Evolutionary conservation across 2,888 invertebrate genomes (phyloP), one percentile per base, ranked within the genome.

Genomic region (Silvanus unidentatus): DNA sequence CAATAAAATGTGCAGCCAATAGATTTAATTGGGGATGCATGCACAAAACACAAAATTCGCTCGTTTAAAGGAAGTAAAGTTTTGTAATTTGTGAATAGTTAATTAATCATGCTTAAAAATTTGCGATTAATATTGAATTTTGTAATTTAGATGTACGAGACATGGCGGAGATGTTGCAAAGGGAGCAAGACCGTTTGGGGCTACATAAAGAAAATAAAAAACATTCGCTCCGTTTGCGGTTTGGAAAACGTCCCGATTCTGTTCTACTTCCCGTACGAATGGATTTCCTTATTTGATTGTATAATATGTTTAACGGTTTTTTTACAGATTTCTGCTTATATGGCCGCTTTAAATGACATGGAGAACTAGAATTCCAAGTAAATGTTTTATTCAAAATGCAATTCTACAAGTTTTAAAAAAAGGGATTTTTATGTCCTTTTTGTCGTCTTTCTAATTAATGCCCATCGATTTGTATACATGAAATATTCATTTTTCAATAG

Each of bases 191-290:
- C 35, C 79, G 80, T 14, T 80, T 78, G 45, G 70, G 65, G 2
- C 79, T 79, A 8, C 86, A 87, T 67, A 79, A 85, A 61, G 84
- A 86, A 2, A 84, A 85, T 60, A 77, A 87, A 50, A 85, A 86
- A 11, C 88, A 87, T 0, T 86, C 86, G 1, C 73, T 88, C 32
- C 77, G 88, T 13, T 77, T 88, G 45, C 80, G 88, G 51, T 88
- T 88, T 63, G 88, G 88, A 32, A 79, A 86, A 53, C 79, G 87
- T 51, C 83, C 84, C 22, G 86, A 86, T 69, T 82, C 84, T 10
- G 78, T 79, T 48, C 76, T 83, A 73, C 73, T 77, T 14, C 75
- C 77, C n/a, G 70, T 71, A 62, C 60, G 62, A 11, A 16, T n/a
- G 3, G 14, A 6, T 15, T 37, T 37, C 6, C 3, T 3, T 6